Evolutionary conservation across 2,888 invertebrate species (phyloP), one percentile per base, ranked within the genome.

Genomic region (Philereme transversata): DNA sequence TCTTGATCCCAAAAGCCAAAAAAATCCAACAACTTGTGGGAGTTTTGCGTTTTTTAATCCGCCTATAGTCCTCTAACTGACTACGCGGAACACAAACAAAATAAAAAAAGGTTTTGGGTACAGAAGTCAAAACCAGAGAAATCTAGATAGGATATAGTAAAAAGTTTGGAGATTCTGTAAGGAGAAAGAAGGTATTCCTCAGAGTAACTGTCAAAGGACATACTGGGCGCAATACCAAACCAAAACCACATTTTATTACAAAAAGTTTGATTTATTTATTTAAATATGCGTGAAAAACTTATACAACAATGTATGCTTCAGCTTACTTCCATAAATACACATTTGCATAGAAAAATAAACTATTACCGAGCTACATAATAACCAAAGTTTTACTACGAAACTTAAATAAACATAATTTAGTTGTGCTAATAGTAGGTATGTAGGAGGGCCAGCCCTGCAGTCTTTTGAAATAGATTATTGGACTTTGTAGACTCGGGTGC

Each of bases 401-500:
- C 76, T 78, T 81, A 82, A 81, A 78, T 81, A 77, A 83, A 84
- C 76, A 84, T 87, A 87, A 84, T 82, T 86, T 85, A 88, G 82
- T 84, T 84, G 84, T 84, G 86, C 81, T 86, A 83, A 47, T n/a
- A 40, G 40, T 73, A 78, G 70, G 70, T 52, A 76, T 75, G 71
- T 72, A 76, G 72, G 72, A 70, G 72, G 73, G 70, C n/a, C 76
- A 6, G 84, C 78, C 87, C 80, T 53, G 77, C 89, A 90, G 89
- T 88, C 88, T 90, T 86, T 22, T 61, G 45, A 65, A 65, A 62
- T 52, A 48, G 49, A 57, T 74, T 94, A 94, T 78, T 94, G 93
- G 71, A 92, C 89, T 81, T 96, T 96, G 94, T 97, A 97, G 69
- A 95, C 86, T 78, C 97, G 91, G 77, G 96, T 96, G 90, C 95